phyloP scores from a whole-genome alignment of 2,797 vertebrate genomes.

The Austrolebias charrua region DNA sequence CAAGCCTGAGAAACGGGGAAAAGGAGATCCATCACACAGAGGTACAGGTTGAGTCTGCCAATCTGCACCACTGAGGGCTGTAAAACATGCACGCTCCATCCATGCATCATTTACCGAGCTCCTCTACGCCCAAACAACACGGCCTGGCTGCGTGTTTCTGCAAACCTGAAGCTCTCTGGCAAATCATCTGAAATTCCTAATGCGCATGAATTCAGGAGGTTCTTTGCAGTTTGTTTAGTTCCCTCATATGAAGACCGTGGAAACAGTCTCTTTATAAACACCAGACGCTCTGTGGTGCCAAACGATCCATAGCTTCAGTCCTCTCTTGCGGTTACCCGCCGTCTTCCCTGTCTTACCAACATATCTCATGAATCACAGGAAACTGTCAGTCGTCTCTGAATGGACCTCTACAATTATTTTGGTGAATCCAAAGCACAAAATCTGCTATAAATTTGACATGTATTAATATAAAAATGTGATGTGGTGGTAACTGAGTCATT shows the following conservation, averaged over 20 bases:
- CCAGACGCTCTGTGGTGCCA: slow-evolving; percentile 40
- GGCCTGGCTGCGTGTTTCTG: slow-evolving; percentile 52
- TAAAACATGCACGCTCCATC: slow-evolving; percentile 64
- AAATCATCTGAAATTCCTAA: slow-evolving; percentile 54
- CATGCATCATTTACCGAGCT: slow-evolving; percentile 74
- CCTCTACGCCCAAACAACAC: slow-evolving; percentile 58
- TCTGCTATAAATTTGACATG: no score
- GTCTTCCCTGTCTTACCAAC: no score
- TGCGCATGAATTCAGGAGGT: slow-evolving; percentile 56
- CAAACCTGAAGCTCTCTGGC: slow-evolving; percentile 55
- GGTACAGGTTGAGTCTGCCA: slow-evolving; percentile 64
- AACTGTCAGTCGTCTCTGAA: no score
- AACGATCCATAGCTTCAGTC: slow-evolving; percentile 64
- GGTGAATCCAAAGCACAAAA: no score
- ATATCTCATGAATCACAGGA: no score
- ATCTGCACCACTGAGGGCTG: slow-evolving; percentile 69
- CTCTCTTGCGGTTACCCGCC: slow-evolving; percentile 43
- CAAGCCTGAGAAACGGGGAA: slow-evolving; percentile 70
- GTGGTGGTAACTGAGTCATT: no score
- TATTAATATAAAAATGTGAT: no score
- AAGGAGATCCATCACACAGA: slow-evolving; percentile 72
- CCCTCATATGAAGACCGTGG: slow-evolving; percentile 30
- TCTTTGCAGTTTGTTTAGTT: slow-evolving; percentile 62
- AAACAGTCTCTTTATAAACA: slow-evolving; percentile 40
- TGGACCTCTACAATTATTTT: no score